These are phyloP conservation scores for Hypsopygia costalis DNA, from an alignment of 2,888 invertebrate species.

Conservation along the genomic window DNA sequence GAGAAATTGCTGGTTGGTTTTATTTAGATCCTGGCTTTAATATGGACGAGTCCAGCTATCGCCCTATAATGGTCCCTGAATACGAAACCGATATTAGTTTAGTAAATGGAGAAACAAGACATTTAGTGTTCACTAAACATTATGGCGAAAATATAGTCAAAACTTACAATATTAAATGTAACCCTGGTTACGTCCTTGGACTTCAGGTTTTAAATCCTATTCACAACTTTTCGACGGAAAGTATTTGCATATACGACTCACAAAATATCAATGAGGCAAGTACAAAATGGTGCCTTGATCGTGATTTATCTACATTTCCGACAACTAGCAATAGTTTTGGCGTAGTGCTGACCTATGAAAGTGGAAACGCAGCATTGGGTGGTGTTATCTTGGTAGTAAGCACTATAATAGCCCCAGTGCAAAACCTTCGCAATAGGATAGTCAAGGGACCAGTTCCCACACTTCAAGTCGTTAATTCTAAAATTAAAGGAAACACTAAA, in stretches of 20 bases:
- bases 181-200: slow-evolving; percentile 92
- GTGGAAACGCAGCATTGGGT: slow-evolving; percentile 89
- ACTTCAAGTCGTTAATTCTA: slow-evolving; percentile 84
- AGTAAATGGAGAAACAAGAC: slow-evolving; percentile 88
- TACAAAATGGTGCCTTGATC: slow-evolving; percentile 87
- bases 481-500: slow-evolving; percentile 89
- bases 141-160: slow-evolving; percentile 79
- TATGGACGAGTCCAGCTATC: slow-evolving; percentile 85
- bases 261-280: slow-evolving; percentile 83
- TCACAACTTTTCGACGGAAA: slow-evolving; percentile 92
- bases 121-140: slow-evolving; percentile 86
- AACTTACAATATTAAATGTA: slow-evolving; percentile 84
- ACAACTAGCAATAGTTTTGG: slow-evolving; percentile 92
- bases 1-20: slow-evolving; percentile 97
- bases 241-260: slow-evolving; percentile 89
- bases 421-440: slow-evolving; percentile 86
- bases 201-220: slow-evolving; percentile 95
- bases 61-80: slow-evolving; percentile 86
- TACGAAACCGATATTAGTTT: slow-evolving; percentile 82
- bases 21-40: slow-evolving; percentile 84
- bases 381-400: slow-evolving; percentile 90
- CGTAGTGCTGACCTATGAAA: slow-evolving; percentile 88
- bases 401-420: slow-evolving; percentile 85
- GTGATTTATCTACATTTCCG: slow-evolving; percentile 95
- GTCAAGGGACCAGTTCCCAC: slow-evolving; percentile 91